Conservation (phyloP, 2,113 vertebrate species). For the Hemichromis elongatus region DNA sequence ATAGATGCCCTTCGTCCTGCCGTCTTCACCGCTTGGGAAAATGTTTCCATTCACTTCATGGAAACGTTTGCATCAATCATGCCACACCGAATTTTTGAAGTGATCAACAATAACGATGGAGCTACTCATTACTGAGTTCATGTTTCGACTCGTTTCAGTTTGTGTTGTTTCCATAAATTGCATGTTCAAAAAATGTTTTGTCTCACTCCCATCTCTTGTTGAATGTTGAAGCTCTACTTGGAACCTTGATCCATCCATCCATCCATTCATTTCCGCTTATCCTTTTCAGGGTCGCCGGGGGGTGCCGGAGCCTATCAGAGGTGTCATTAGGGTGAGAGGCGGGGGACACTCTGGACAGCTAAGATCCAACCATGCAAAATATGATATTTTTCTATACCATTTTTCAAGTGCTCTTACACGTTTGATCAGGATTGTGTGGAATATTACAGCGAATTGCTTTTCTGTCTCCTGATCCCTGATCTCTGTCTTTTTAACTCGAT, state of each 20-base stretch:
- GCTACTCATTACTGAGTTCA: neutral
- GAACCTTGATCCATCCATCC: no score
- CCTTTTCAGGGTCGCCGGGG: no score
- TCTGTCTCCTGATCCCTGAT: neutral
- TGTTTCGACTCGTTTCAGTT: neutral
- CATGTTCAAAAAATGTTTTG: fast-evolving
- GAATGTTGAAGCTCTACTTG: neutral
- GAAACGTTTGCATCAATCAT: fast-evolving
- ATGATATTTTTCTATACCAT: fast-evolving
- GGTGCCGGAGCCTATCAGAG: no score
- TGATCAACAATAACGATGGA: neutral
- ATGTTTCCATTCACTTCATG: no score
- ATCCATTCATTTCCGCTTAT: no score
- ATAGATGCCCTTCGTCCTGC: no score
- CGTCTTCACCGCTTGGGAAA: no score
- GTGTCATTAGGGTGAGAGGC: no score
- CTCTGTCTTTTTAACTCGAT: neutral
- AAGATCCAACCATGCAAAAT: neutral
- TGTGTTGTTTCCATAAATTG: neutral
- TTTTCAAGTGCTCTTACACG: fast-evolving
- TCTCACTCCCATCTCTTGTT: neutral
- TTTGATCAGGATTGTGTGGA: neutral
- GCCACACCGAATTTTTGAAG: neutral
- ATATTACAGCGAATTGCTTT: neutral
- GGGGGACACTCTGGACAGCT: no score